Evolutionary conservation across 1,140 invertebrate genomes (phyloP).

Genomic region (Camponotus vicinus): DNA sequence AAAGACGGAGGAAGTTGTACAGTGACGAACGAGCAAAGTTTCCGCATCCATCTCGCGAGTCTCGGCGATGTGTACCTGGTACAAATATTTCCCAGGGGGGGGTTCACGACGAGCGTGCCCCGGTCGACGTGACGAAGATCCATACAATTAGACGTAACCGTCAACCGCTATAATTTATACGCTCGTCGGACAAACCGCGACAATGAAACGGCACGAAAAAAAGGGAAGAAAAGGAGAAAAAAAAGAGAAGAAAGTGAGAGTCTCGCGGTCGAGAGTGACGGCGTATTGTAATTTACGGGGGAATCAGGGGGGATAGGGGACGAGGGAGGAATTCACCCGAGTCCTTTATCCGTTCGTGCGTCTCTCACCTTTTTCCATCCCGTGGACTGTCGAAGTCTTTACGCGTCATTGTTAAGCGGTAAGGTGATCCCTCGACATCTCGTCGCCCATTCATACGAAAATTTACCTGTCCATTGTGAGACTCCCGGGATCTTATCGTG

Average conservation of each 20-base stretch:
- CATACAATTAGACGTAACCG: conserved; percentile 48
- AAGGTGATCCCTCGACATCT: conserved; percentile 33
- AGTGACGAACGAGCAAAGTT: conserved; percentile 47
- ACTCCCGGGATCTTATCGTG: conserved; percentile 29
- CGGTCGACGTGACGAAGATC: conserved; percentile 43
- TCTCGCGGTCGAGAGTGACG: conserved; percentile 36
- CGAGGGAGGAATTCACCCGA: conserved; percentile 17
- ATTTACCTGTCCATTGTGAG: conserved; percentile 40
- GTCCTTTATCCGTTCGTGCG: conserved; percentile 47
- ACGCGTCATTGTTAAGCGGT: neutral
- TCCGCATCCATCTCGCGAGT: conserved; percentile 35
- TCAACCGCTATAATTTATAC: conserved; percentile 50
- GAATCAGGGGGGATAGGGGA: conserved; percentile 29
- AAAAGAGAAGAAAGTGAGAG: conserved; percentile 5
- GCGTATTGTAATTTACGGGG: conserved; percentile 49
- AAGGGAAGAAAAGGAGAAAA: neutral
- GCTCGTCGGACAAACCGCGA: conserved; percentile 62
- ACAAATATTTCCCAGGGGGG: conserved; percentile 49
- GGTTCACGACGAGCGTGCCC: conserved; percentile 18
- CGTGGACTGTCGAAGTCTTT: neutral
- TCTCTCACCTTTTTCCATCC: conserved; percentile 14
- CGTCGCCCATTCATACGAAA: conserved; percentile 25
- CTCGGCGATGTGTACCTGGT: conserved; percentile 19
- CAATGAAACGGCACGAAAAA: conserved; percentile 55
- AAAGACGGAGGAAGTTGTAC: conserved; percentile 7